Base-by-base conservation (phyloP, 2,888 invertebrate species). In the Ophion ellenae region DNA sequence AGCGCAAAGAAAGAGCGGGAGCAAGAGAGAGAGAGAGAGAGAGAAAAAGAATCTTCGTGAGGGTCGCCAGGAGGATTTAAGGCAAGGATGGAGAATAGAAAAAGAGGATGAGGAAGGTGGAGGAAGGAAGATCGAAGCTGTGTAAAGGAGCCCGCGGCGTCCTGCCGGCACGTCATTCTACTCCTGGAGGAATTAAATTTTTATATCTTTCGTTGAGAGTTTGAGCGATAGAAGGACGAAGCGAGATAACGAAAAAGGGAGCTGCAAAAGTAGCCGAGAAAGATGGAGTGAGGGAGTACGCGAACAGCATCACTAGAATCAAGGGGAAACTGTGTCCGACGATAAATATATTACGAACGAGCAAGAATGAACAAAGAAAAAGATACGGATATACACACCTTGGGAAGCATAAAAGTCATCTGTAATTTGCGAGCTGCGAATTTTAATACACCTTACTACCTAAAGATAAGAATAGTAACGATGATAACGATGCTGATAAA, bases 141-240 rank as follows among this genome's bases (percentile, higher is more conserved):
- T 77, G 80, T 67, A 36, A 75, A 81, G 77, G 73, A 74, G 87
- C 87, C 87, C 53, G 79, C 74, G 87, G 88, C 87, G 82, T 81
- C 67, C 83, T 79, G 82, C 81, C 87, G 87, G 86, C 90, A 89
- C 89, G 87, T 90, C 93, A 92, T 93, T 93, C 92, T 90, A 88
- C 89, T 89, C 87, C 87, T 84, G 85, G 88, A 92, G 90, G 93
- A 94, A 94, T 94, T 93, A 93, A 94, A 94, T 94, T 94, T 94
- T 94, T 93, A 94, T 93, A 93, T 91, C 93, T 90, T 90, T 91
- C 91, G 93, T 87, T 93, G 93, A 93, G 93, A 93, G 93, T 93
- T 92, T 92, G 91, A 93, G 90, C 91, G 92, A 93, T 93, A 91
- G 91, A 86, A 86, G 86, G 84, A 70, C 81, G 70, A 74, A 74